Evolutionary conservation across 1,140 invertebrate species (phyloP), one percentile per base, ranked within the genome.

Genomic region (Choristoneura fumiferana): DNA sequence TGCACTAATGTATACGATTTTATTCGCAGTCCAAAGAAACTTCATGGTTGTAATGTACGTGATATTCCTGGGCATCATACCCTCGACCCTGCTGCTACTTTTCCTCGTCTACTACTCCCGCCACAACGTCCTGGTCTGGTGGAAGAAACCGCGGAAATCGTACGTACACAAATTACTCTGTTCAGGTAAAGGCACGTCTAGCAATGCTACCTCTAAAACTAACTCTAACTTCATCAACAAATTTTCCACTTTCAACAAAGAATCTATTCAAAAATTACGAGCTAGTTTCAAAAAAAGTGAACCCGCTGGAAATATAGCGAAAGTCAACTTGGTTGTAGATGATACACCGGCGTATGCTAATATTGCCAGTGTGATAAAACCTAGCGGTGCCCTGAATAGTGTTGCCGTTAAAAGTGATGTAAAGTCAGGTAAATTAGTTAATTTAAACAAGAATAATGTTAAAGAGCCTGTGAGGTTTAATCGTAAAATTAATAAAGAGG

Each of bases 11-110:
- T 54, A 57, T 54, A 60, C 18, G 34, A 36, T 40, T 63, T 63
- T 67, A 6, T 66, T 29, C 22, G 22, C 91, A 96, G 96, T 93
- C 62, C 89, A 92, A 76, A 91, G 92, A 77, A 93, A 93, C 68
- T 91, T 96, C 78, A 91, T 94, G 77, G 93, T 93, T 65, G 92
- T 93, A 34, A 88, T 97, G 85, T 95, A 94, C 76, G 91, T 97
- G 45, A 92, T 97, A 56, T 97, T 98, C 91, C 91, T 98, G 62
- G 93, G 95, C 4, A 93, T 98, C 45, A 78, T 97, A 34, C 96
- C 96, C 5, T 81, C 93, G 45, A 76, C 85, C 0, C 90, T 93
- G 0, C 71, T 96, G 1, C 56, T 93, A 0, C 89, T 91, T 1
- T 92, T 96, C 64, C 83, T 95, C 2, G 78, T 93, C 8, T 97